Conservation (phyloP, 2,113 vertebrate genomes). For the Alectura lathami region DNA sequence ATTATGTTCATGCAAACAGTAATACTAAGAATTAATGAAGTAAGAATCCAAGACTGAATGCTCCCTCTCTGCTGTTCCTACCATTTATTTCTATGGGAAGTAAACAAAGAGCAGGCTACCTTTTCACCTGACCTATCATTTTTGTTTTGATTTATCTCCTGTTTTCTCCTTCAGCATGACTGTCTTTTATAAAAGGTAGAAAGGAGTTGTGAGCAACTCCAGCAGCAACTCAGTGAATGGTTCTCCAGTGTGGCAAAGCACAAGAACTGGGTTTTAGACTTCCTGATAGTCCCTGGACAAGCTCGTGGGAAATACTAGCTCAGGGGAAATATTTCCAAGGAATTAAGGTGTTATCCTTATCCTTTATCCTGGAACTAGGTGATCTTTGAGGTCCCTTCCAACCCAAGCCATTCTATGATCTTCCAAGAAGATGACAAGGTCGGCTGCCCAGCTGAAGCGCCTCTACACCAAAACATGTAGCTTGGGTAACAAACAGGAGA, state of each 20-base stretch:
- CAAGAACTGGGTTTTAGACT: background rate
- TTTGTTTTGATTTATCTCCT: background rate
- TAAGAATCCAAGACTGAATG: background rate
- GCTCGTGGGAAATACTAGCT: no score
- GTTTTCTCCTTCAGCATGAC: background rate
- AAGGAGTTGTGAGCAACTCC: background rate
- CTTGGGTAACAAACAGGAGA: no score
- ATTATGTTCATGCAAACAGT: background rate
- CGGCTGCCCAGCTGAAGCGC: no score
- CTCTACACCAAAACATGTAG: no score
- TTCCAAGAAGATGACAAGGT: no score
- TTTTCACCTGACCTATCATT: background rate
- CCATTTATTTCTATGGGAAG: background rate
- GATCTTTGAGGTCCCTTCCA: no score
- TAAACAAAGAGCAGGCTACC: background rate
- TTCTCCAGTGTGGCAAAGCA: background rate
- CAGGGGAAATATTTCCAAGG: no score
- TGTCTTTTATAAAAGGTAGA: background rate
- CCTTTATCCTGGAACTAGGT: no score
- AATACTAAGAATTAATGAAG: background rate
- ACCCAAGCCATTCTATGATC: no score
- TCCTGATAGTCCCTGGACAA: background rate
- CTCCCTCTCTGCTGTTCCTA: background rate
- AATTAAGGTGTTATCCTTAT: no score
- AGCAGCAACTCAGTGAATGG: rapidly evolving